phyloP scores from a whole-genome alignment of 2,113 vertebrate genomes.

The Rhinolophus ferrumequinum region DNA sequence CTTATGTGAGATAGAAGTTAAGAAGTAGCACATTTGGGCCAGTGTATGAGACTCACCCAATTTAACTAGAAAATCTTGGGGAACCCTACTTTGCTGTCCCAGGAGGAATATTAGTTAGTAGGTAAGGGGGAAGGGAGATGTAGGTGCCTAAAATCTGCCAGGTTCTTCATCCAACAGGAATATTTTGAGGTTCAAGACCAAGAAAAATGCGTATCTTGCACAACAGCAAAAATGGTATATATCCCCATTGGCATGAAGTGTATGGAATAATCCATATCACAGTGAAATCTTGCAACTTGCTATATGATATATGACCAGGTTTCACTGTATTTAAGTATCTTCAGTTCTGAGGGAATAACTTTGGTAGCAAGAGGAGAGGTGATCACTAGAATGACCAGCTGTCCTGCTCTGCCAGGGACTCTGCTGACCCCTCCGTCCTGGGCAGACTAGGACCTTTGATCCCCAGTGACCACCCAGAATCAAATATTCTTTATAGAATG shows the following conservation, averaged over 20 bases:
- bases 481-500: background rate
- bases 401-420: background rate
- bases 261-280: background rate
- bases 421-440: background rate
- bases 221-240: background rate
- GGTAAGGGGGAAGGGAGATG: too few relatives aligned
- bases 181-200: background rate
- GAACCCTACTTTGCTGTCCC: background rate
- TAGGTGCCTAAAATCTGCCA: background rate
- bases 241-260: fast-evolving
- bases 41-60: background rate
- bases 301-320: background rate
- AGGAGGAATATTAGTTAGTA: background rate
- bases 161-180: background rate
- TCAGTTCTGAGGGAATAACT: background rate
- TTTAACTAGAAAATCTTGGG: background rate
- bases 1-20: background rate
- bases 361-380: background rate
- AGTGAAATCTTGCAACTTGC: background rate
- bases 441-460: background rate
- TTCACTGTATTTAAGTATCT: background rate
- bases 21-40: background rate
- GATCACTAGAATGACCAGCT: background rate
- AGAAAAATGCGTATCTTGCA: background rate
- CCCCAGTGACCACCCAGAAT: background rate